Percentiles rank a stretch among this genome's conserved stretches.
phyloP scores from a whole-genome alignment of 2,797 vertebrate genomes.

The Lates japonicus region DNA sequence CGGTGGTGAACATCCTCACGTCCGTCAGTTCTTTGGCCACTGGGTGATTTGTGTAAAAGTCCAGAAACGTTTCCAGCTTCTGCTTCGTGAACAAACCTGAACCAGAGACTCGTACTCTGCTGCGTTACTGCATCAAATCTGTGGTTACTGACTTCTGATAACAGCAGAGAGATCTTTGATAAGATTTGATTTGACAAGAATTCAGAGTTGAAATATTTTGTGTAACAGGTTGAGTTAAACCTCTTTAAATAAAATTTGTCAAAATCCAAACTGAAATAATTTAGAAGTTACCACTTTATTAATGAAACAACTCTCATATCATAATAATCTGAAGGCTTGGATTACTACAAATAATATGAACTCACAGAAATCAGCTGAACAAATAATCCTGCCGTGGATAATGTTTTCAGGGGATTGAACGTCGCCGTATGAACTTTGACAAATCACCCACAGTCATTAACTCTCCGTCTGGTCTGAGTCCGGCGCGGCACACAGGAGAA shows the following conservation, averaged over 20 bases:
- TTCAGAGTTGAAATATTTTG: not conserved
- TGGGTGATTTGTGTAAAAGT: constrained; percentile 60
- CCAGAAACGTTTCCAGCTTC: not conserved
- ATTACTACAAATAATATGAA: not conserved
- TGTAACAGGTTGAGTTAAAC: not conserved
- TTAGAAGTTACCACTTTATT: not conserved
- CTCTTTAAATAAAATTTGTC: not conserved
- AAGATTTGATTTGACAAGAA: constrained; percentile 4
- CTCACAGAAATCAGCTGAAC: not conserved
- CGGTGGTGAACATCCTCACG: not conserved
- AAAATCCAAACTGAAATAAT: not conserved
- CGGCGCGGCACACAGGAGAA: not conserved
- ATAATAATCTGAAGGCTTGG: not conserved
- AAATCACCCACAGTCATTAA: constrained; percentile 44
- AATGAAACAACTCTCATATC: constrained; percentile 7
- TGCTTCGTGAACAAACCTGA: not conserved
- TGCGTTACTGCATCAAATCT: not conserved
- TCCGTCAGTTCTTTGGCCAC: not conserved
- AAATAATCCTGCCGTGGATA: too few species aligned
- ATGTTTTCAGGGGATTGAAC: not conserved
- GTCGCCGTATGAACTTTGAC: not conserved
- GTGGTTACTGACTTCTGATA: not conserved
- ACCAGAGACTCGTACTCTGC: not conserved
- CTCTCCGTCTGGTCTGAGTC: constrained; percentile 27
- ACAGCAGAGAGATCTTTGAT: not conserved